Evolutionary conservation across 2,888 invertebrate genomes (phyloP), one percentile per base, ranked within the genome.

Genomic region (Synanthedon formicaeformis): DNA sequence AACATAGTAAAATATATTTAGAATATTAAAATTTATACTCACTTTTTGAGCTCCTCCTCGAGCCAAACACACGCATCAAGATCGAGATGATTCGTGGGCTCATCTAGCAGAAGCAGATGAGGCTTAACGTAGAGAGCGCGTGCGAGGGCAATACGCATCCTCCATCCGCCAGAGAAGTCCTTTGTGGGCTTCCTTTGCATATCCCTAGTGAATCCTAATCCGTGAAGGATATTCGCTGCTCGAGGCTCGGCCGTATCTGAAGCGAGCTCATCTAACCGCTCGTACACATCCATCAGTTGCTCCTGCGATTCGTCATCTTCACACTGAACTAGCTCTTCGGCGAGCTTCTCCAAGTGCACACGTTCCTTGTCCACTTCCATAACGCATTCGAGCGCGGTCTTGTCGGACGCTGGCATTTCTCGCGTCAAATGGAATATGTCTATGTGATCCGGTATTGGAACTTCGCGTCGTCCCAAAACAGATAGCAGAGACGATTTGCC

Each of bases 31-130:
- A 5, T 45, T 13, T 3, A 13, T 50, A 74, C 89, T 81, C 72
- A 95, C 89, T 93, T 92, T 87, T 96, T 97, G 49, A 99, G 89
- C 84, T 99, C 99, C 77, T 98, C 96, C 81, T 99, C 99, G 54
- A 99, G 91, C 99, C 99, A 99, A 50, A 99, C 99, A 77, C 99
- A 99, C 54, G 99, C 99, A 74, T 99, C 98, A 63, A 99, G 90
- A 90, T 99, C 99, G 59, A 99, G 91, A 81, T 99, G 99, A 87
- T 99, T 99, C 11, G 99, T 99, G 3, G 99, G 99, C 87, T 99
- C 99, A 78, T 99, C 99, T 41, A 99, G 90, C 66, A 99, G 88
- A 60, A 99, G 86, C 55, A 99, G 86, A 71, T 99, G 99, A 0
- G 99, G 99, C 78, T 99, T 99, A 50, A 99, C 94, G 78, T 98